These are phyloP conservation scores for Oxyteleia sp. DNA, from an alignment of 2,888 invertebrate species.

Conservation along the genomic window DNA sequence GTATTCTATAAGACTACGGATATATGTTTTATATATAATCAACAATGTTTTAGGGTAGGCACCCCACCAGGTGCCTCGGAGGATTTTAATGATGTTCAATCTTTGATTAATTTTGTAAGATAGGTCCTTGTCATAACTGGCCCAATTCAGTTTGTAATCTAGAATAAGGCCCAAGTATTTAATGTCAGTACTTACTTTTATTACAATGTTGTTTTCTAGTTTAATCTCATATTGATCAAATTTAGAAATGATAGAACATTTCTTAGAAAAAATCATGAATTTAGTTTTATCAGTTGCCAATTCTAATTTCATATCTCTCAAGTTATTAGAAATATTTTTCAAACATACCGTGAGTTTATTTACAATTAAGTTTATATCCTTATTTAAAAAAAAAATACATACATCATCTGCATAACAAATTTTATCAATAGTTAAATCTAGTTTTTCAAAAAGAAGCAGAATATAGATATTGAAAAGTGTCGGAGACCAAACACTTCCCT, in stretches of 20 bases:
- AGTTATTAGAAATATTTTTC: neutral
- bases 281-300: neutral
- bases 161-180: slow-evolving; percentile 1
- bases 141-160: slow-evolving; percentile 1
- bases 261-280: slow-evolving; percentile 4
- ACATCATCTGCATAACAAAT: no score
- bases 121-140: neutral
- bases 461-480: no score
- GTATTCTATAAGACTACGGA: slow-evolving; percentile 7
- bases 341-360: no score
- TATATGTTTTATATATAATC: slow-evolving; percentile 5
- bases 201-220: no score
- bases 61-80: slow-evolving; percentile 12
- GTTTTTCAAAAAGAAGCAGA: no score
- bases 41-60: slow-evolving; percentile 14
- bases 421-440: no score
- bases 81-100: slow-evolving; percentile 5
- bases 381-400: no score
- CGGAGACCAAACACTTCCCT: no score
- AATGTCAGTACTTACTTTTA: no score
- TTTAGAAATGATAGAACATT: neutral
- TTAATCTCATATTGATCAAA: no score
- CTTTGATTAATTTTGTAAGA: neutral
- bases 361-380: no score
- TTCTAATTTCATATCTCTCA: neutral